These are phyloP conservation scores for Catalaphyllia jardinei DNA, from an alignment of 64 coral and sea anemone genomes.

Conservation along the genomic window DNA sequence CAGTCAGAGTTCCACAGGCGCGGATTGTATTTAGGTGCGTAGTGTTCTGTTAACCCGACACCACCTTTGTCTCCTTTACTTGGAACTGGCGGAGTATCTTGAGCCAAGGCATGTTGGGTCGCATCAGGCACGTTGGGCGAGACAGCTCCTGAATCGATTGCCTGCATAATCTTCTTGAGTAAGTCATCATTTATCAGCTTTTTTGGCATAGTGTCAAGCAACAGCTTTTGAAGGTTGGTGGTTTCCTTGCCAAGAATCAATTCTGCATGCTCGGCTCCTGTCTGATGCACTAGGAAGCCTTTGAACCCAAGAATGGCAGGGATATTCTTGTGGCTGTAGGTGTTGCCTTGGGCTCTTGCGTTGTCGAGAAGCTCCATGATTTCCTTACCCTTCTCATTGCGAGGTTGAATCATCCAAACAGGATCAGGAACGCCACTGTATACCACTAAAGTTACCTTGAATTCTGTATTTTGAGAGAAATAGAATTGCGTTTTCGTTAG, in stretches of 20 bases:
- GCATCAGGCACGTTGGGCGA: background rate
- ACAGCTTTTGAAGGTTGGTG: background rate
- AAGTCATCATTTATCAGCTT: background rate
- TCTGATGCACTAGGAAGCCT: constrained; percentile 23
- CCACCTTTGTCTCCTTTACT: background rate
- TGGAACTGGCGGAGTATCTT: background rate
- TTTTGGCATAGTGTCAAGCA: constrained; percentile 49
- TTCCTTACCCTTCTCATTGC: constrained; percentile 1
- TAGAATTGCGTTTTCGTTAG: background rate
- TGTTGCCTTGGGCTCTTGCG: background rate
- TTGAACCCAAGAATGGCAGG: constrained; percentile 32
- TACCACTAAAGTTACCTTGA: constrained; percentile 29
- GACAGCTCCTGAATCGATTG: constrained; percentile 23
- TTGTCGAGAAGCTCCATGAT: background rate
- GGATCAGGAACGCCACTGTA: constrained; percentile 49
- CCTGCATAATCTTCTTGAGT: constrained; percentile 6
- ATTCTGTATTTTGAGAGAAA: constrained; percentile 36
- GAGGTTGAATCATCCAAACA: constrained; percentile 22
- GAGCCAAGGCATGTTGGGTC: background rate
- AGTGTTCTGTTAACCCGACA: background rate
- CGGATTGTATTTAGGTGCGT: constrained; percentile 41
- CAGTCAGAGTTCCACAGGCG: background rate
- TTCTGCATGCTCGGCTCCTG: constrained; percentile 19
- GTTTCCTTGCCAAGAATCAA: constrained; percentile 34
- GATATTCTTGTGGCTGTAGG: constrained; percentile 7